phyloP scores from a whole-genome alignment of 2,888 invertebrate genomes.

The Folsomia candida region DNA sequence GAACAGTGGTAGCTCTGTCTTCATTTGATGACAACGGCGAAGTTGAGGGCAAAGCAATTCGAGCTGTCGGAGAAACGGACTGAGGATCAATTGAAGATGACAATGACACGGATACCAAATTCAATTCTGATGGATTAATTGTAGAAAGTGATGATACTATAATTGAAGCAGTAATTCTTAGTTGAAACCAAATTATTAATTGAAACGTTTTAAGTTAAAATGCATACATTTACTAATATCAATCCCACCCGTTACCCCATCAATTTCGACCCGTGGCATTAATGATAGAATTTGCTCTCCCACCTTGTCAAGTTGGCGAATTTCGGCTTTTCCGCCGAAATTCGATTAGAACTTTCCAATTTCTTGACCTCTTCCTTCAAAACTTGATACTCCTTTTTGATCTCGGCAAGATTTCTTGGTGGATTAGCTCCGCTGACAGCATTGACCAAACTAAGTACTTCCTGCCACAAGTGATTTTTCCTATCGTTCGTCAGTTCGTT shows the following conservation, averaged over 20 bases:
- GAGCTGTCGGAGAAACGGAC: too few relatives aligned
- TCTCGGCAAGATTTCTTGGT: slow-evolving; percentile 6
- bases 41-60: not conserved
- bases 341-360: slow-evolving; percentile 10
- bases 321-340: slow-evolving; percentile 16
- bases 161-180: too few relatives aligned
- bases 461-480: slow-evolving; percentile 16
- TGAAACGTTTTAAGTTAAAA: too few relatives aligned
- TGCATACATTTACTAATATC: slow-evolving; percentile 3
- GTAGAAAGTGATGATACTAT: too few relatives aligned
- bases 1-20: not conserved
- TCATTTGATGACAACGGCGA: not conserved
- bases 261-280: not conserved
- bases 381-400: slow-evolving; percentile 16
- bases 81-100: too few relatives aligned
- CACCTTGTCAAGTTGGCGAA: not conserved
- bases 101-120: too few relatives aligned
- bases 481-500: not conserved
- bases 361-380: slow-evolving; percentile 3
- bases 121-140: too few relatives aligned
- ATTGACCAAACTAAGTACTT: not conserved
- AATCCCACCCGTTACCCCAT: slow-evolving; percentile 26
- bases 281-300: not conserved
- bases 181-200: too few relatives aligned
- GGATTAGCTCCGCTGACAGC: slow-evolving; percentile 10